Evolutionary conservation across 2,113 vertebrate species (phyloP).

Genomic region (Muscicapa adusta): DNA sequence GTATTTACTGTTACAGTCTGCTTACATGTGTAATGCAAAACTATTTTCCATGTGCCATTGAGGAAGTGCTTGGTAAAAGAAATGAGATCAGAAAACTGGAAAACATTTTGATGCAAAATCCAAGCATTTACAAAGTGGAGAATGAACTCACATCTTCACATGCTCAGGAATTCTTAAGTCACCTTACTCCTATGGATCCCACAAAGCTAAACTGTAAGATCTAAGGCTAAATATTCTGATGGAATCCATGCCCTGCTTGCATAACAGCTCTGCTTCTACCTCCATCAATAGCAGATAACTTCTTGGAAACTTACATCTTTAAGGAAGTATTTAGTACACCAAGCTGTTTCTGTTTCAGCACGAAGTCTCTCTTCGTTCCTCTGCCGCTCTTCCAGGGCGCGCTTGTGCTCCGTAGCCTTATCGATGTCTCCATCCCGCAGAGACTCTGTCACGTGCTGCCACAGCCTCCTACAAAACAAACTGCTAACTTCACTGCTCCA

Average conservation of each 20-base stretch:
- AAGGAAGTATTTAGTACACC: slow-evolving; percentile 91
- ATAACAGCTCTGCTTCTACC: not conserved
- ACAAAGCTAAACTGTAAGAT: not conserved
- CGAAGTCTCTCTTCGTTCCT: slow-evolving; percentile 89
- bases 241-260: not conserved
- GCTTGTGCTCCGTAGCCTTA: slow-evolving; percentile 93
- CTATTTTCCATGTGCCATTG: rapidly evolving
- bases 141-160: not conserved
- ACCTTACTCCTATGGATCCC: not conserved
- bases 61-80: not conserved
- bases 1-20: not conserved
- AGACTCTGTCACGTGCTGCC: slow-evolving; percentile 90
- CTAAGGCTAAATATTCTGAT: not conserved
- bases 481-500: not conserved
- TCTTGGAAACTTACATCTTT: slow-evolving; percentile 78
- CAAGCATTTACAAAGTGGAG: not conserved
- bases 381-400: slow-evolving; percentile 88
- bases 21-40: rapidly evolving
- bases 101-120: not conserved
- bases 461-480: slow-evolving; percentile 80
- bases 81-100: not conserved
- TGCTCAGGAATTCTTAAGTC: not conserved
- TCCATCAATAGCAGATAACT: not conserved
- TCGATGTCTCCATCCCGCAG: slow-evolving; percentile 90
- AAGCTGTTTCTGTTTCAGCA: slow-evolving; percentile 82